These are phyloP conservation scores for Drosophila mayaguana DNA, from an alignment of 2,888 invertebrate species.

Conservation along the genomic window DNA sequence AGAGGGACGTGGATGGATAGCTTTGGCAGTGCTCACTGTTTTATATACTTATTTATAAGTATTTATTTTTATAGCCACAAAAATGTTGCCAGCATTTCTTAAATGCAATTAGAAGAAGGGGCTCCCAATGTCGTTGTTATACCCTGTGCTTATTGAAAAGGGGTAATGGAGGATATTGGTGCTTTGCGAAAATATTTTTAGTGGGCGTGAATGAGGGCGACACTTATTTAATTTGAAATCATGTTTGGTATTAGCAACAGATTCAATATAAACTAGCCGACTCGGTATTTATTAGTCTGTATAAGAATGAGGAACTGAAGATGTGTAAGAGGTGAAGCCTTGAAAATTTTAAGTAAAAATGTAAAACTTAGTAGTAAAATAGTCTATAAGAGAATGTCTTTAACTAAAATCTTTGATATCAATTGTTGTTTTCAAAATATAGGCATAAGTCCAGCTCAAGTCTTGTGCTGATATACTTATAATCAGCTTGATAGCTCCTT, in stretches of 20 bases:
- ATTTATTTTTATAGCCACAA: constrained; percentile 62
- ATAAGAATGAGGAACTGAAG: too few relatives aligned
- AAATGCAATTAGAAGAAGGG: constrained; percentile 67
- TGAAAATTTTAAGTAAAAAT: too few relatives aligned
- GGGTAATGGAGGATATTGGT: not conserved
- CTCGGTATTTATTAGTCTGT: too few relatives aligned
- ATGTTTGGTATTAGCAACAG: too few relatives aligned
- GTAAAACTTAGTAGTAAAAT: too few relatives aligned
- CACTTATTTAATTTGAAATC: not conserved
- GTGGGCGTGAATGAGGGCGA: not conserved
- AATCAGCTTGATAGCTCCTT: too few relatives aligned
- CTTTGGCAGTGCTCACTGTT: constrained; percentile 53
- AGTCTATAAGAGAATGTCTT: too few relatives aligned
- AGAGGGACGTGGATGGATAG: not conserved
- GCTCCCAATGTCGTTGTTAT: constrained; percentile 50
- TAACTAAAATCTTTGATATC: not conserved
- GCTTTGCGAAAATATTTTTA: too few relatives aligned
- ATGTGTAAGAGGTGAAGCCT: too few relatives aligned
- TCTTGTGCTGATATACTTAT: too few relatives aligned
- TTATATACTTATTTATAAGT: constrained; percentile 63
- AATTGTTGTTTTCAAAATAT: not conserved
- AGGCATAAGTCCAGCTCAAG: not conserved
- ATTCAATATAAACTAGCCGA: too few relatives aligned
- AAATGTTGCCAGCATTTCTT: constrained; percentile 66
- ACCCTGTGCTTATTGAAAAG: constrained; percentile 7